Conservation (phyloP, 2,113 vertebrate species). For the Hippocampus zosterae region DNA sequence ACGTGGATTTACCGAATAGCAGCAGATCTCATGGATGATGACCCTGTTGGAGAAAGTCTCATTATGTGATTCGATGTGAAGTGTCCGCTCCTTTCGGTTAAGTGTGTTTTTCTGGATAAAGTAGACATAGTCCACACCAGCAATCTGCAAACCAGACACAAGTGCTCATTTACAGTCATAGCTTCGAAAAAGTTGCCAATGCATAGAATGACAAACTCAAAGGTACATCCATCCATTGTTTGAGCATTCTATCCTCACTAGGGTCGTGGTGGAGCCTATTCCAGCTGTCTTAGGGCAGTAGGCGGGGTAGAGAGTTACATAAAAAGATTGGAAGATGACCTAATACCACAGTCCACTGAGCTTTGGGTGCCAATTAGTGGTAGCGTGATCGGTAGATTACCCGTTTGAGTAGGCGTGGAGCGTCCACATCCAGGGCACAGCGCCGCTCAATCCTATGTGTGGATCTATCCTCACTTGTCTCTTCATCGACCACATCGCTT, state of each 20-base stretch:
- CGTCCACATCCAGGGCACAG: conserved; percentile 94
- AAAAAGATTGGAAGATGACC: not conserved
- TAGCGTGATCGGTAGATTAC: conserved; percentile 51
- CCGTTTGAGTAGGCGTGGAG: conserved; percentile 89
- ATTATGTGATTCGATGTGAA: conserved; percentile 93
- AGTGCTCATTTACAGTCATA: too few relatives aligned
- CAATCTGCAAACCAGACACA: conserved; percentile 72
- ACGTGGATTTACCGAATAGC: conserved; percentile 83
- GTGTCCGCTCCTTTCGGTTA: conserved; percentile 85
- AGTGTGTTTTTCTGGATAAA: conserved; percentile 93
- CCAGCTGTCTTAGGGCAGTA: too few relatives aligned
- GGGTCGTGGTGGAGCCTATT: too few relatives aligned
- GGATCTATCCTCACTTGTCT: conserved; percentile 81
- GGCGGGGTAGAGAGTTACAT: too few relatives aligned
- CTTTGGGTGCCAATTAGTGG: not conserved
- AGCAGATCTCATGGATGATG: conserved; percentile 89
- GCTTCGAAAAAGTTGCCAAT: not conserved
- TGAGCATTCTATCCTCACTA: too few relatives aligned
- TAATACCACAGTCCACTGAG: not conserved
- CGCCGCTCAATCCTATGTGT: conserved; percentile 79
- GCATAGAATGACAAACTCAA: not conserved
- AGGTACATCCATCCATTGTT: not conserved
- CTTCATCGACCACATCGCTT: conserved; percentile 83
- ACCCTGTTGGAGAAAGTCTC: conserved; percentile 94
- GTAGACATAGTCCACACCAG: conserved; percentile 94